Base-by-base conservation (phyloP, 1,140 invertebrate species). In the Hypothenemus hampei region DNA sequence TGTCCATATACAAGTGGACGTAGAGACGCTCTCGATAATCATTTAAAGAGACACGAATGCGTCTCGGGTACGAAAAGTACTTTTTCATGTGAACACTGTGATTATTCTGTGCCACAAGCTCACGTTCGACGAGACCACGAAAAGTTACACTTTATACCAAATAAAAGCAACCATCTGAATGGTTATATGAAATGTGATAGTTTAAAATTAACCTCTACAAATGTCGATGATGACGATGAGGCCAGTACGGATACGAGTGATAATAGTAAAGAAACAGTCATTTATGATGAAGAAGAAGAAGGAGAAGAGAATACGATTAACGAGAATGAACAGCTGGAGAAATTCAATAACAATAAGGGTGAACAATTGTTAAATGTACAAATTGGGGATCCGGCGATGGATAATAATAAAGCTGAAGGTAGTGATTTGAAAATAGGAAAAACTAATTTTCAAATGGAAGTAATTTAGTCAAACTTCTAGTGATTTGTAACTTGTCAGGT, bases 51-150 rank as follows among this genome's bases (percentile, higher is more conserved):
- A 31, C 89, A 92, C 64, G 78, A 78, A 48, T 72, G 63, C 67
- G 73, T 71, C 8, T 77, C 76, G 18, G 77, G 77, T 36, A 77
- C 75, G 5, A 77, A 77, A 45, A 78, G 78, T 48, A 72, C 75
- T 69, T 77, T 86, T 66, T 73, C 81, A 60, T 93, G 90, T 72
- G 81, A 83, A n/a, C 84, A 87, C 67, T 93, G 90, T 72, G 86
- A 91, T 73, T 89, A 89, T 69, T 83, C 84, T 16, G 86, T 86
- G 2, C 80, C 84, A 0, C 87, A 90, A 65, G 80, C 79, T 8
- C 84, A 89, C 65, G 85, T 89, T 51, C 68, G 89, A 5, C 74
- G 81, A n/a, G 88, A 91, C 51, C 89, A 92, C 70, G 77, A 84
- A 19, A 88, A 86, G 69, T 73, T 88, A 19, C 89, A 92, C 70